These are phyloP conservation scores for Drosophila hydei DNA, from an alignment of 1,140 invertebrate genomes.

Conservation along the genomic window DNA sequence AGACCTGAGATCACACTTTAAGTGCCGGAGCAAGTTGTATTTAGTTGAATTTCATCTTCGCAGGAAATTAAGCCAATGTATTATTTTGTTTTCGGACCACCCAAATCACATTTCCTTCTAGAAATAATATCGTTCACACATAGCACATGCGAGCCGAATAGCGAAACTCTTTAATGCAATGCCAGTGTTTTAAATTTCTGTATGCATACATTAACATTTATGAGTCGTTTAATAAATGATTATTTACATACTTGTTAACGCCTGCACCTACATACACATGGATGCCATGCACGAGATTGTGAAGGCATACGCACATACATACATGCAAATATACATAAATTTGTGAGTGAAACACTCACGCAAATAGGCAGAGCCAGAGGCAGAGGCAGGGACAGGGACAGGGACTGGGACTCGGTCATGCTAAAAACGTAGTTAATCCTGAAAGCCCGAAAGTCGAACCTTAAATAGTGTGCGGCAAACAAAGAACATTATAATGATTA, in stretches of 20 bases:
- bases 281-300: constrained; percentile 12
- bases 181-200: neutral
- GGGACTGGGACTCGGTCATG: no score
- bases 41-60: constrained; percentile 36
- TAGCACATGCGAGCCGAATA: neutral
- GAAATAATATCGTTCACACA: neutral
- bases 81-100: neutral
- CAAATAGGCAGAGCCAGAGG: no score
- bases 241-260: constrained; percentile 21
- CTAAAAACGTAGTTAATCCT: constrained; percentile 74
- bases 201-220: constrained; percentile 69
- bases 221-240: constrained; percentile 78
- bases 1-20: constrained; percentile 35
- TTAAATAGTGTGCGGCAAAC: constrained; percentile 20
- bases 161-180: constrained; percentile 28
- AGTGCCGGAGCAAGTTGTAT: constrained; percentile 24
- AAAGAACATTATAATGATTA: constrained; percentile 37
- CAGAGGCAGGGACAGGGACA: no score
- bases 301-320: constrained; percentile 10
- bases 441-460: constrained; percentile 73
- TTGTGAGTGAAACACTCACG: no score
- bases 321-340: neutral
- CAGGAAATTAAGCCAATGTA: constrained; percentile 32
- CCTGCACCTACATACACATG: neutral
- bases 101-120: neutral